Conservation (phyloP, 2,113 vertebrate genomes). For the Thinocorus orbignyianus region DNA sequence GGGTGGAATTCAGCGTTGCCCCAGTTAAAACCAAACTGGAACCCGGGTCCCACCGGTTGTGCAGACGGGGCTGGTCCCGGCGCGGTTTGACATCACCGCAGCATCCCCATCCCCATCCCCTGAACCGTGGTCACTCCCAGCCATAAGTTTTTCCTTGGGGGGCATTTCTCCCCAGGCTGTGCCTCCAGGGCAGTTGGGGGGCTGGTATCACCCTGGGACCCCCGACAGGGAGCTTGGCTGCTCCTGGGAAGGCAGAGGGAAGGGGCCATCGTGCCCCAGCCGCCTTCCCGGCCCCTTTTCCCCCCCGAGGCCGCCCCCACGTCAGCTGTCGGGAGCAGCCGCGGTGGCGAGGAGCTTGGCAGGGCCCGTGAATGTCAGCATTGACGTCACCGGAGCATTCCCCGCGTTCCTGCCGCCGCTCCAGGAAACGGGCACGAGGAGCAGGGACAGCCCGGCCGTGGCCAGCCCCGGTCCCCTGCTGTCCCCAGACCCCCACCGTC, state of each 20-base stretch:
- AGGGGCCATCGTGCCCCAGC: rapidly evolving
- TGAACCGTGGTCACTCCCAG: rapidly evolving
- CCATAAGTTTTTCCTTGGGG: not conserved
- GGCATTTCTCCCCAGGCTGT: not conserved
- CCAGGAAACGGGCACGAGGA: constrained; percentile 50
- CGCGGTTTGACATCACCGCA: rapidly evolving
- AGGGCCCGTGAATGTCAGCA: constrained; percentile 75
- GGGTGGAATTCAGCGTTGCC: not conserved
- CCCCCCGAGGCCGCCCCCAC: not conserved
- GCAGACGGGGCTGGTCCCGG: rapidly evolving
- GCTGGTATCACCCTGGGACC: rapidly evolving
- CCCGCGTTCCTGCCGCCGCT: constrained; percentile 62
- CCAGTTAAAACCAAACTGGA: not conserved
- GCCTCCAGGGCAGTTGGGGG: not conserved
- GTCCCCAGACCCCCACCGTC: rapidly evolving
- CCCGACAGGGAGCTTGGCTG: rapidly evolving
- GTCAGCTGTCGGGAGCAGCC: constrained; percentile 56
- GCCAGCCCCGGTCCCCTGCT: not conserved
- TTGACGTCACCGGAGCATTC: constrained; percentile 78
- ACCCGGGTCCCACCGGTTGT: rapidly evolving
- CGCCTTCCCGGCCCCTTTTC: not conserved
- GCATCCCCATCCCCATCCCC: rapidly evolving
- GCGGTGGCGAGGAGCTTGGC: constrained; percentile 20
- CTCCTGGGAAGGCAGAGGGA: not conserved
- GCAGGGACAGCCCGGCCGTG: not conserved